Evolutionary conservation across 1,140 invertebrate species (phyloP).

Genomic region (Drusus annulatus): DNA sequence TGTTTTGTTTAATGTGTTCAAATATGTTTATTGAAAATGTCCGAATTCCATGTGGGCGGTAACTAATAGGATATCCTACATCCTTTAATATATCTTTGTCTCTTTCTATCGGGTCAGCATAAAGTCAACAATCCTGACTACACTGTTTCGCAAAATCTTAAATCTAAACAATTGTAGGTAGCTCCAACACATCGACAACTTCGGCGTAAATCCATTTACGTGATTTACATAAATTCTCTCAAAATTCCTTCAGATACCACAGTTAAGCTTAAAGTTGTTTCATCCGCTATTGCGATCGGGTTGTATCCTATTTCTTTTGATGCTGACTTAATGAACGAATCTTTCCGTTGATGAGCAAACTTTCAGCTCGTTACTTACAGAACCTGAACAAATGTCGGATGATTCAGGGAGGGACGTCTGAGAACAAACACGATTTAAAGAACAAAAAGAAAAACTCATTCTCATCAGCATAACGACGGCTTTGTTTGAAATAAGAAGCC

Average conservation of each 20-base stretch:
- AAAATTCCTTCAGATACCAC: too few species aligned
- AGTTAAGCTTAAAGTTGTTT: neutral
- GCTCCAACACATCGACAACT: neutral
- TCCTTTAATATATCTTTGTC: too few species aligned
- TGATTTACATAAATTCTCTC: neutral
- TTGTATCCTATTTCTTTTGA: conserved; percentile 29
- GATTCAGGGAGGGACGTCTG: neutral
- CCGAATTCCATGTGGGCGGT: too few species aligned
- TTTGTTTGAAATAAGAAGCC: neutral
- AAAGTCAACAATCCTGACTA: too few species aligned
- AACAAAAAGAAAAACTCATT: neutral
- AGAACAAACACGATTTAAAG: conserved; percentile 29
- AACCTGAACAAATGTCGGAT: conserved; percentile 34
- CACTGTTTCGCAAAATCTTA: too few species aligned
- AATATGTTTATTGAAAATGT: too few species aligned
- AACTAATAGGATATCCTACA: too few species aligned
- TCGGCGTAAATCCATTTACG: neutral
- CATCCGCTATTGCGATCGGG: neutral
- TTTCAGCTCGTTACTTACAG: conserved; percentile 6
- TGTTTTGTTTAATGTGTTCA: too few species aligned
- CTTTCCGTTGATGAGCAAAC: conserved; percentile 22
- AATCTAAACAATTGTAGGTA: too few species aligned
- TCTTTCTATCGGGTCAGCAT: too few species aligned
- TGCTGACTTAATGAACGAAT: conserved; percentile 30
- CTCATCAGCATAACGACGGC: conserved; percentile 23